phyloP scores from a whole-genome alignment of 2,888 invertebrate species.

The Girardia tigrina region DNA sequence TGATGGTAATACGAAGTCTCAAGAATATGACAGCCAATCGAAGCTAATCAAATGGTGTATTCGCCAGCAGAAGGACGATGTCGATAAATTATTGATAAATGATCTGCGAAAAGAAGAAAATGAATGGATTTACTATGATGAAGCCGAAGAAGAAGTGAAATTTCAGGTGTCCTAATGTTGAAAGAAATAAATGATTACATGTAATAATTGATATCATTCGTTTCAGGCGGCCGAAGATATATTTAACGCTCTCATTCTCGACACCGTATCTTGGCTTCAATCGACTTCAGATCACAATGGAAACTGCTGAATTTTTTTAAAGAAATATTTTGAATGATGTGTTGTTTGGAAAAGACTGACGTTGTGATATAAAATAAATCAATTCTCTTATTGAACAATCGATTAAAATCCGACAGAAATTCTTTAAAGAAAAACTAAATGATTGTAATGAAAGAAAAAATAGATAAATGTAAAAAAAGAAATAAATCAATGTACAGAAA shows the following conservation, averaged over 20 bases:
- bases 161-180: background rate
- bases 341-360: constrained; percentile 14
- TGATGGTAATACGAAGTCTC: background rate
- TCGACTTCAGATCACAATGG: background rate
- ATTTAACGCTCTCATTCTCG: background rate
- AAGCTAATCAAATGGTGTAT: background rate
- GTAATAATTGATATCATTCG: background rate
- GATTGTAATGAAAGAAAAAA: no score
- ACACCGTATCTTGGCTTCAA: background rate
- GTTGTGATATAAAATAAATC: constrained; percentile 13
- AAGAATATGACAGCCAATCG: background rate
- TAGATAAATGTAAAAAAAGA: no score
- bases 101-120: constrained; percentile 10
- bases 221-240: background rate
- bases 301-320: constrained; percentile 12
- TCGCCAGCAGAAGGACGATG: background rate
- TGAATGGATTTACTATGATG: constrained; percentile 14
- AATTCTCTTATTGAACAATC: background rate
- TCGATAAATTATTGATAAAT: constrained; percentile 13
- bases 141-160: constrained; percentile 1
- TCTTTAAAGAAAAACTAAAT: no score
- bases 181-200: no score
- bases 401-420: no score
- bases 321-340: constrained; percentile 23
- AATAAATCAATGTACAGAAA: no score